Evolutionary conservation across 2,797 vertebrate species (phyloP).

Genomic region (Rhinoraja longicauda): DNA sequence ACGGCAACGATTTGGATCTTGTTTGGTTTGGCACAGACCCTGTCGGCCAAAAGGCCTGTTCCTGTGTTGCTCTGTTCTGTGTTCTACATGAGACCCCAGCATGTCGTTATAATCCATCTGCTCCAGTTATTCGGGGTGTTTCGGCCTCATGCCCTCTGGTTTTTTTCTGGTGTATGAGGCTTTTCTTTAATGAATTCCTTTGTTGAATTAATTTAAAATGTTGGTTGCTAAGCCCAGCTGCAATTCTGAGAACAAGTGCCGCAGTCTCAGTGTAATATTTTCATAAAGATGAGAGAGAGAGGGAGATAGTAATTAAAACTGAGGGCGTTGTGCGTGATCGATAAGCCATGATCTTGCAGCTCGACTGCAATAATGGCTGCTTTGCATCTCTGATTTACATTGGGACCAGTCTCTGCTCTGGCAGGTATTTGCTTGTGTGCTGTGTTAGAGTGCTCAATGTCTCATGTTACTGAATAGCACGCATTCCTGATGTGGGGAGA

Average conservation of each 20-base stretch:
- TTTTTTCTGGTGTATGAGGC: background rate
- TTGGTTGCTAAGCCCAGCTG: slow-evolving; percentile 16
- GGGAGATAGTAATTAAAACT: slow-evolving; percentile 8
- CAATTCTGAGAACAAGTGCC: slow-evolving; percentile 11
- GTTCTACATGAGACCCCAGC: no score
- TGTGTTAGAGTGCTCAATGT: background rate
- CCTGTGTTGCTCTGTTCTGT: no score
- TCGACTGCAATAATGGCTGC: background rate
- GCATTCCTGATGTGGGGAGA: background rate
- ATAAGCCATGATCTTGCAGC: slow-evolving; percentile 4
- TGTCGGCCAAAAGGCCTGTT: no score
- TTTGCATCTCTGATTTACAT: slow-evolving; percentile 6
- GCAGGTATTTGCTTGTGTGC: background rate
- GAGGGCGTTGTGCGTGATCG: background rate
- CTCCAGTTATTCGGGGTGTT: background rate
- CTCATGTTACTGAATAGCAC: slow-evolving; percentile 21
- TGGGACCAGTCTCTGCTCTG: background rate
- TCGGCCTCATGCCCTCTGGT: background rate
- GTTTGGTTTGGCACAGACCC: no score
- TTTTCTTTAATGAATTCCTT: background rate
- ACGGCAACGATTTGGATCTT: no score
- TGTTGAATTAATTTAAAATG: background rate
- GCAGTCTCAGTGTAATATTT: background rate
- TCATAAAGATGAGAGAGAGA: background rate
- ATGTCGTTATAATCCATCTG: background rate